phyloP scores from a whole-genome alignment of 2,888 invertebrate species.

The Quadroppia sp. region DNA sequence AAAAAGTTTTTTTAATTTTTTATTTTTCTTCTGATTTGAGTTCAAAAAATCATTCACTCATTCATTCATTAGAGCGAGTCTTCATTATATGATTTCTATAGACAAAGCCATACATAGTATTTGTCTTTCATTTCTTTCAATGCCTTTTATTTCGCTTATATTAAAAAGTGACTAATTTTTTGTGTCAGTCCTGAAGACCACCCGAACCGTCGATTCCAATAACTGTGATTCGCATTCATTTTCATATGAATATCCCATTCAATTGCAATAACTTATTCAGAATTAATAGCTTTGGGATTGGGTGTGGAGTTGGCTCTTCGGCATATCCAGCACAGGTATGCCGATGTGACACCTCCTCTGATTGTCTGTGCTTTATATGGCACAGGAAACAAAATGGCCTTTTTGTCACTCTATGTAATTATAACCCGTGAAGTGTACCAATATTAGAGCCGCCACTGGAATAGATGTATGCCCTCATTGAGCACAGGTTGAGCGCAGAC shows the following conservation, averaged over 20 bases:
- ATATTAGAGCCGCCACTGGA: background rate
- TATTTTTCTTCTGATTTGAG: background rate
- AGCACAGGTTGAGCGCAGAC: background rate
- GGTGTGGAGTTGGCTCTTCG: constrained; percentile 1
- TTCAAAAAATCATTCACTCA: background rate
- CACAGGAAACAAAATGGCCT: constrained; percentile 38
- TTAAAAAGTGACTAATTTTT: constrained; percentile 9
- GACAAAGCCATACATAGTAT: background rate
- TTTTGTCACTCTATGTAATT: constrained; percentile 31
- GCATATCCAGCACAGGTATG: background rate
- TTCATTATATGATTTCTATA: background rate
- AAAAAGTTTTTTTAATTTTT: background rate
- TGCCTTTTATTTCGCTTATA: background rate
- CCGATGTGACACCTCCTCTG: constrained; percentile 9
- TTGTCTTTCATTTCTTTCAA: background rate
- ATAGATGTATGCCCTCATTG: background rate
- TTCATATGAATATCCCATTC: constrained; percentile 5
- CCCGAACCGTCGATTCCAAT: constrained; percentile 4
- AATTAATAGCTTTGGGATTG: constrained; percentile 23
- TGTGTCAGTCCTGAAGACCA: constrained; percentile 14
- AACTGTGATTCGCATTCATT: background rate
- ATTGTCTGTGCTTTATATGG: background rate
- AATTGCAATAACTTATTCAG: constrained; percentile 21
- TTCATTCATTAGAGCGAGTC: constrained; percentile 17
- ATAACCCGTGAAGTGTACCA: constrained; percentile 10